Evolutionary conservation across 1,140 invertebrate species (phyloP).

Genomic region (Microvelia longipes): DNA sequence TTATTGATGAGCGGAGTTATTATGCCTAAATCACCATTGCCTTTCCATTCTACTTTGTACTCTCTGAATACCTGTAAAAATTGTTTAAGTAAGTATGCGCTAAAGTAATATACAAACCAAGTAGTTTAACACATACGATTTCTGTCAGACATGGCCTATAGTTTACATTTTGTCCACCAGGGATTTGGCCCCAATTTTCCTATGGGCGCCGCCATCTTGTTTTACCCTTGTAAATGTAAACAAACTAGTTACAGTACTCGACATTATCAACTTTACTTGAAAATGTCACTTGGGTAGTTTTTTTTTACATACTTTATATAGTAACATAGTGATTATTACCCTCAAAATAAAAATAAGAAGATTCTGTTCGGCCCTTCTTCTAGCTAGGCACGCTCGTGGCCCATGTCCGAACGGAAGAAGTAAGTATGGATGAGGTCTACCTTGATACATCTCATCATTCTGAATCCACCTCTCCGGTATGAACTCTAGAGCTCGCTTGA

Average conservation of each 20-base stretch:
- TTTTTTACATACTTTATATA: neutral
- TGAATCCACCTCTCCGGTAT: conserved; percentile 63
- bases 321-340: conserved; percentile 30
- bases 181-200: too few relatives aligned
- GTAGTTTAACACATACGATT: too few relatives aligned
- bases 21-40: conserved; percentile 41
- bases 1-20: conserved; percentile 59
- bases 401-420: conserved; percentile 81
- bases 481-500: conserved; percentile 48
- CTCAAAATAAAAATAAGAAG: conserved; percentile 59
- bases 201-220: too few relatives aligned
- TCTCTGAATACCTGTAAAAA: conserved; percentile 2
- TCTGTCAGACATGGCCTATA: too few relatives aligned
- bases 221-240: too few relatives aligned
- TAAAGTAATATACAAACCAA: neutral
- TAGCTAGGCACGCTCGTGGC: conserved; percentile 68
- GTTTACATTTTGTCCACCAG: too few relatives aligned
- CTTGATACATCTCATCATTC: neutral
- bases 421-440: conserved; percentile 41
- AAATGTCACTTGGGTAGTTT: too few relatives aligned
- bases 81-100: neutral
- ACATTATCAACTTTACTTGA: neutral
- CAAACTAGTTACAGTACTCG: too few relatives aligned
- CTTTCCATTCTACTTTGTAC: conserved; percentile 38
- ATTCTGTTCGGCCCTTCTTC: conserved; percentile 76